Evolutionary conservation across 2,113 vertebrate species (phyloP).

Genomic region (Prinia subflava): DNA sequence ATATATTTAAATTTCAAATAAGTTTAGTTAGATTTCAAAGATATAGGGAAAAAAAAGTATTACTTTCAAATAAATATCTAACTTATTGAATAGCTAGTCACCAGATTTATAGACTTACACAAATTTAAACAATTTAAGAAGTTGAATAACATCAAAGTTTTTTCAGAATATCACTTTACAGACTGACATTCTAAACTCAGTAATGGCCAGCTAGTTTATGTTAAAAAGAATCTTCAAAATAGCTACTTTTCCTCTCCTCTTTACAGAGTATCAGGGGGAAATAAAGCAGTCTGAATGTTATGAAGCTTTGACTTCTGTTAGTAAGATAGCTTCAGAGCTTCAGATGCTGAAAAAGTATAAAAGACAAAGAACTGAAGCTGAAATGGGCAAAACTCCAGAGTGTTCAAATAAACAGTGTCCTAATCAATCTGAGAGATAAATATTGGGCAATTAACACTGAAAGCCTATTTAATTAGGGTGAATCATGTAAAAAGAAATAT

Average conservation of each 20-base stretch:
- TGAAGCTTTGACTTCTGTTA: neutral
- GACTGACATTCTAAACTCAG: neutral
- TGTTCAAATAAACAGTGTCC: neutral
- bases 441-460: slow-evolving; percentile 16
- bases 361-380: neutral
- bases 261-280: neutral
- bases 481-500: neutral
- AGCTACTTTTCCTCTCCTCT: neutral
- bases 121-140: neutral
- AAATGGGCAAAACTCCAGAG: neutral
- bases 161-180: neutral
- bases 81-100: neutral
- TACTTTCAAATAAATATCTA: neutral
- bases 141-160: neutral
- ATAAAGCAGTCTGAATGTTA: neutral
- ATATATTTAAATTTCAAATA: neutral
- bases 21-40: neutral
- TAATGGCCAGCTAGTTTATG: neutral
- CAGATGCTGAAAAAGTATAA: neutral
- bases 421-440: neutral
- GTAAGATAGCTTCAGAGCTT: neutral
- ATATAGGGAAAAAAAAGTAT: neutral
- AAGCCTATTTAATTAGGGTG: neutral
- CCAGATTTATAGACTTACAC: neutral
- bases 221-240: neutral